A percentile compares a stretch with the other conserved stretches of the same genome.
phyloP scores from a whole-genome alignment of 37 sponge, comb jelly and placozoan genomes.

The Bolinopsis microptera region DNA sequence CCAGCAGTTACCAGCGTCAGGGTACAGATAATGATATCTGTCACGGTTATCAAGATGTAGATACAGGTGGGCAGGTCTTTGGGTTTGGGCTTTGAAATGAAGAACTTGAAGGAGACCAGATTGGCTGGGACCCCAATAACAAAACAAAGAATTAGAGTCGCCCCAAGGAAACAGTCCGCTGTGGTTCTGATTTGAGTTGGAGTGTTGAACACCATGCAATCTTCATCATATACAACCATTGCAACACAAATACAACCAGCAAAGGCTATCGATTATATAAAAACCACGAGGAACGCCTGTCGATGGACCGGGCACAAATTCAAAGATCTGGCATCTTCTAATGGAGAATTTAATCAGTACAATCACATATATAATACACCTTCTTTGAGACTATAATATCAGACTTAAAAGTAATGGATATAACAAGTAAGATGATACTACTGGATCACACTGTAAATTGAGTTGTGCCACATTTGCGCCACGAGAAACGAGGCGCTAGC shows the following conservation, averaged over 20 bases:
- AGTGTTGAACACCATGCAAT: not conserved
- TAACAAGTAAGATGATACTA: not conserved
- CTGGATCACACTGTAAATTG: not conserved
- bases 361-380: not conserved
- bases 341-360: not conserved
- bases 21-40: not conserved
- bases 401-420: not conserved
- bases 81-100: not conserved
- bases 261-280: not conserved
- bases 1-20: not conserved
- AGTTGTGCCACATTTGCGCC: not conserved
- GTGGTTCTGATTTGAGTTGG: too few relatives aligned
- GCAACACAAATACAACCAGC: too few relatives aligned
- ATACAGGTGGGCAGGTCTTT: slow-evolving; percentile 36
- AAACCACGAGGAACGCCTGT: too few relatives aligned
- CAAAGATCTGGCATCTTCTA: not conserved
- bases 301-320: not conserved
- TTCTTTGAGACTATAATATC: not conserved
- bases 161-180: not conserved
- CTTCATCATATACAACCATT: not conserved
- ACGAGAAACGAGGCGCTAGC: not conserved
- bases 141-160: not conserved
- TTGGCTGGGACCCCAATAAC: not conserved
- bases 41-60: not conserved
- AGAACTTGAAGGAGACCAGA: not conserved